Conservation (phyloP, 2,113 vertebrate species). For the Pangasianodon hypophthalmus region DNA sequence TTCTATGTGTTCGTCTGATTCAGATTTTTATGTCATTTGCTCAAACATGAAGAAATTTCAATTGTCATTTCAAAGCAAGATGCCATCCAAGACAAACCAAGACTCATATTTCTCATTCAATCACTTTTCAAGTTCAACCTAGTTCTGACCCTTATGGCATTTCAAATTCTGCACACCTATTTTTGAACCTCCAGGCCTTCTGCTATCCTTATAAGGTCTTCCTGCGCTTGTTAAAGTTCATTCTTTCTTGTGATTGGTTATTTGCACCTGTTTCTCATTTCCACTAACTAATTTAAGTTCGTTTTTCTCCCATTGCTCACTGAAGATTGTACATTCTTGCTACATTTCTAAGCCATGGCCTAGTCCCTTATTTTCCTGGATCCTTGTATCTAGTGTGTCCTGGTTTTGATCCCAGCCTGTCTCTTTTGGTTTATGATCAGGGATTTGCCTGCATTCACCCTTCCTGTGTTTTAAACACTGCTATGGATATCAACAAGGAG, state of each 20-base stretch:
- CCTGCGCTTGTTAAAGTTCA: not conserved
- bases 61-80: not conserved
- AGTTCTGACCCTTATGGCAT: not conserved
- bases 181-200: not conserved
- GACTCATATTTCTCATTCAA: not conserved
- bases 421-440: slow-evolving; percentile 9
- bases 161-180: not conserved
- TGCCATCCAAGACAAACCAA: not conserved
- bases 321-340: not conserved
- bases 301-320: not conserved
- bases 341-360: not conserved
- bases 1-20: not conserved
- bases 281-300: not conserved
- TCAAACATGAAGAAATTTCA: not conserved
- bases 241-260: not conserved
- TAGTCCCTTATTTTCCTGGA: not conserved
- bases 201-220: not conserved
- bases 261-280: not conserved
- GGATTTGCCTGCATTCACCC: not conserved
- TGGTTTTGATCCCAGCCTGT: slow-evolving; percentile 5
- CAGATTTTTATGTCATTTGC: not conserved
- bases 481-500: not conserved
- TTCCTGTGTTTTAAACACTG: slow-evolving; percentile 9
- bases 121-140: not conserved
- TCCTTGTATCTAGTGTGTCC: not conserved